Evolutionary conservation across 1,140 invertebrate genomes (phyloP).

Genomic region (Macrocentrus cingulum): DNA sequence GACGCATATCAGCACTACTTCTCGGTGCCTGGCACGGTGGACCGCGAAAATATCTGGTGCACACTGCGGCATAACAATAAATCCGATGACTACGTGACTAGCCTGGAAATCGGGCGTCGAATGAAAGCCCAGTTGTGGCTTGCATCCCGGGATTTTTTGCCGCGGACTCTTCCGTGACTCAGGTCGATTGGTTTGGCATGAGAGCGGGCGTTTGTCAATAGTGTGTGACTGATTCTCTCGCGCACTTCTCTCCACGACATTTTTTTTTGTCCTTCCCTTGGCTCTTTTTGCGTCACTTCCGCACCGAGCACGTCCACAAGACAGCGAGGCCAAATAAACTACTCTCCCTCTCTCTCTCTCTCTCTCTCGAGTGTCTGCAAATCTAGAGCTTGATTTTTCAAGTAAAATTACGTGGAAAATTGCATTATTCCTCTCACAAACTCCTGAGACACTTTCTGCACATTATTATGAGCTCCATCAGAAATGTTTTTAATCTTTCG

Average conservation of each 20-base stretch:
- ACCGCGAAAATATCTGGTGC: conserved; percentile 5
- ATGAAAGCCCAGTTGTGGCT: neutral
- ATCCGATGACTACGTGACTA: conserved; percentile 18
- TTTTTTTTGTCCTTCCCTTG: conserved; percentile 11
- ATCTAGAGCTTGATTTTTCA: conserved; percentile 27
- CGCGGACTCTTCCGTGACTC: conserved; percentile 16
- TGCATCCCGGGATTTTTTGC: conserved; percentile 6
- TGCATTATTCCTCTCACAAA: conserved; percentile 10
- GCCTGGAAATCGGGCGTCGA: conserved; percentile 12
- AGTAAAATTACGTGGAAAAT: conserved; percentile 30
- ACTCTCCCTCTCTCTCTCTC: conserved; percentile 25
- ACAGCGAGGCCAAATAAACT: conserved; percentile 23
- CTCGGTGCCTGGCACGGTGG: no score
- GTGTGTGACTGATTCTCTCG: conserved; percentile 1
- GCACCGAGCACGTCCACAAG: conserved; percentile 21
- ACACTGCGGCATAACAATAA: conserved; percentile 22
- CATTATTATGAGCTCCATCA: conserved; percentile 12
- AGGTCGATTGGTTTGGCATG: conserved; percentile 21
- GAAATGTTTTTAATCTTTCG: conserved; percentile 33
- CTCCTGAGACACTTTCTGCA: neutral
- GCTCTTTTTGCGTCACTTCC: neutral
- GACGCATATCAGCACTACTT: no score
- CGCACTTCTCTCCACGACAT: neutral
- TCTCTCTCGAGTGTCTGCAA: conserved; percentile 28
- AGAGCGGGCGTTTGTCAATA: conserved; percentile 22